These are phyloP conservation scores for Coluber constrictor DNA, from an alignment of 2,797 vertebrate species.

Conservation along the genomic window DNA sequence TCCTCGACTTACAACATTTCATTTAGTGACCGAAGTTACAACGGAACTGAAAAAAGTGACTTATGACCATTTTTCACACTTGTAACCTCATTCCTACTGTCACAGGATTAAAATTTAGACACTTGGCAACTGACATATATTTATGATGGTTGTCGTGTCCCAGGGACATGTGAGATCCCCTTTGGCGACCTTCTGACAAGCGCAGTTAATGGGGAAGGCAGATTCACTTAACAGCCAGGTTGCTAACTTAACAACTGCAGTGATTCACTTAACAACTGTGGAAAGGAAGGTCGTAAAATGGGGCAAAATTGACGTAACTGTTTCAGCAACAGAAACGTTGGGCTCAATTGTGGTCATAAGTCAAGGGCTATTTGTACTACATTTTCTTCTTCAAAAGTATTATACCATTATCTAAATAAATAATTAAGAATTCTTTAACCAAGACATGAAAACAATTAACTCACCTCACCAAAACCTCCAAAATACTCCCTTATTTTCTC, in stretches of 20 bases:
- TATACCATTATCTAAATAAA: neutral
- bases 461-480: constrained; percentile 92
- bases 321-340: neutral
- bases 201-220: neutral
- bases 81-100: neutral
- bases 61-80: neutral
- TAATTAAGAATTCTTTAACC: neutral
- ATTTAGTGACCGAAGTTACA: neutral
- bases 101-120: neutral
- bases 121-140: neutral
- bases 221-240: neutral
- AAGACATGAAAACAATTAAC: constrained; percentile 15
- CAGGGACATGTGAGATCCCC: neutral
- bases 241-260: neutral
- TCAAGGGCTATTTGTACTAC: neutral
- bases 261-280: neutral
- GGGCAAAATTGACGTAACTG: neutral
- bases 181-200: neutral
- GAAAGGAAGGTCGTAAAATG: neutral
- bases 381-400: neutral
- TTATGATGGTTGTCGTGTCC: neutral
- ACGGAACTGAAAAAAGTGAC: neutral
- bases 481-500: constrained; percentile 98
- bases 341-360: neutral
- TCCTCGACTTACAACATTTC: neutral